Evolutionary conservation across 2,888 invertebrate genomes (phyloP).

Genomic region (Rutpela maculata): DNA sequence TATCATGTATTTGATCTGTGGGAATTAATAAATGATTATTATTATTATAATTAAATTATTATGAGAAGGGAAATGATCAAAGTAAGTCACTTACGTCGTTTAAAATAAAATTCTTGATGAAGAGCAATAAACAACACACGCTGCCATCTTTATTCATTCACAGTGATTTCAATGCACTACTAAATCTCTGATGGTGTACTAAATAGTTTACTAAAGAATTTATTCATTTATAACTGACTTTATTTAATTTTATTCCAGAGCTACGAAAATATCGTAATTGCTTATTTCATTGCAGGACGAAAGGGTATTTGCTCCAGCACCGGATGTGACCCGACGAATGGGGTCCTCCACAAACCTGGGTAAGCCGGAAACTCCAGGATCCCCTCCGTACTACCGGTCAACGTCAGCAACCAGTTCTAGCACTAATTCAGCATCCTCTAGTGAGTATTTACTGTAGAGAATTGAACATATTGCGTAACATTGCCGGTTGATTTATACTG

Average conservation of each 20-base stretch:
- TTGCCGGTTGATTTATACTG: not conserved
- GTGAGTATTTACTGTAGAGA: conserved; percentile 71
- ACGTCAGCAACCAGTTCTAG: conserved; percentile 78
- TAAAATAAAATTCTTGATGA: no score
- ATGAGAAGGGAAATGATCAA: no score
- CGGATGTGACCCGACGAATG: conserved; percentile 77
- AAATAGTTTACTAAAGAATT: no score
- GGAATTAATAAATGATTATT: no score
- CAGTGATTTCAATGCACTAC: no score
- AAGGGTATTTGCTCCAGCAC: conserved; percentile 74
- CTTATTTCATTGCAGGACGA: conserved; percentile 61
- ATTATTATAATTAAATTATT: no score
- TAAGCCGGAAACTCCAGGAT: conserved; percentile 70
- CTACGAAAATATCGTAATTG: not conserved
- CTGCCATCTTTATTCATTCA: no score
- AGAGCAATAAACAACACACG: no score
- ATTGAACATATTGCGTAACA: conserved; percentile 21
- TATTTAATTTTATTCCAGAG: not conserved
- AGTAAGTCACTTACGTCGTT: no score
- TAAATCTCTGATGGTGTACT: no score
- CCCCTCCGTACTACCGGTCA: conserved; percentile 75
- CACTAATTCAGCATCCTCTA: conserved; percentile 78
- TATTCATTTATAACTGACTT: not conserved
- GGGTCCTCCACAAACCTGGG: conserved; percentile 69
- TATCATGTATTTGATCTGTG: no score